Conservation (phyloP, 2,113 vertebrate genomes). For the Sturnira hondurensis region DNA sequence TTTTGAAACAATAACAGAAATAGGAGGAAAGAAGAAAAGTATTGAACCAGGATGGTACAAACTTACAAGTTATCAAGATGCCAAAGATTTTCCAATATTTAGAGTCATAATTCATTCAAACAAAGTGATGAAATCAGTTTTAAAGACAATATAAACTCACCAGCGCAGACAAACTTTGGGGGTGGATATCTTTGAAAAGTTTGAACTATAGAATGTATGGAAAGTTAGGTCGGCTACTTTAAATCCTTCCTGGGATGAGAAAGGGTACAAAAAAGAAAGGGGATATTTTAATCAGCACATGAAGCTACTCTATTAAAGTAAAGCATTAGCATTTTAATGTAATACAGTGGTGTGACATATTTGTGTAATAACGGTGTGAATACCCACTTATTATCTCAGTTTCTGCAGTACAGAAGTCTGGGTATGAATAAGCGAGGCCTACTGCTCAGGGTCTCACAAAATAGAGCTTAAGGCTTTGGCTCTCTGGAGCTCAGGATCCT, state of each 20-base stretch:
- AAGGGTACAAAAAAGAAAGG: constrained; percentile 8
- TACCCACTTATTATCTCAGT: neutral
- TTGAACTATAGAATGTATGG: neutral
- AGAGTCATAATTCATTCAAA: constrained; percentile 62
- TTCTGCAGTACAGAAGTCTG: neutral
- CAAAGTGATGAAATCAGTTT: constrained; percentile 58
- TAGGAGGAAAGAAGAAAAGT: constrained; percentile 59
- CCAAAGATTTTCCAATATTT: constrained; percentile 59
- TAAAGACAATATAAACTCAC: constrained; percentile 49
- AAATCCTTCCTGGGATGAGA: neutral
- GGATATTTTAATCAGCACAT: neutral
- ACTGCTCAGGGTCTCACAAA: neutral
- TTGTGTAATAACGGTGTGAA: neutral
- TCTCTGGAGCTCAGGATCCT: neutral
- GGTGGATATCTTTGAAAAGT: neutral
- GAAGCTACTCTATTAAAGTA: constrained; percentile 29
- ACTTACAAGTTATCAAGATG: constrained; percentile 58
- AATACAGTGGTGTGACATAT: neutral
- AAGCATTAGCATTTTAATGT: neutral
- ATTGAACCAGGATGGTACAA: constrained; percentile 66
- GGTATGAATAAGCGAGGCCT: neutral
- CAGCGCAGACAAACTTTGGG: constrained; percentile 7
- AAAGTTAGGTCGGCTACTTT: neutral
- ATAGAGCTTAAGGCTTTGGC: neutral
- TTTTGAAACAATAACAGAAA: constrained; percentile 67